Conservation (phyloP, 2,797 vertebrate species). For the Tympanoctomys barrerae region DNA sequence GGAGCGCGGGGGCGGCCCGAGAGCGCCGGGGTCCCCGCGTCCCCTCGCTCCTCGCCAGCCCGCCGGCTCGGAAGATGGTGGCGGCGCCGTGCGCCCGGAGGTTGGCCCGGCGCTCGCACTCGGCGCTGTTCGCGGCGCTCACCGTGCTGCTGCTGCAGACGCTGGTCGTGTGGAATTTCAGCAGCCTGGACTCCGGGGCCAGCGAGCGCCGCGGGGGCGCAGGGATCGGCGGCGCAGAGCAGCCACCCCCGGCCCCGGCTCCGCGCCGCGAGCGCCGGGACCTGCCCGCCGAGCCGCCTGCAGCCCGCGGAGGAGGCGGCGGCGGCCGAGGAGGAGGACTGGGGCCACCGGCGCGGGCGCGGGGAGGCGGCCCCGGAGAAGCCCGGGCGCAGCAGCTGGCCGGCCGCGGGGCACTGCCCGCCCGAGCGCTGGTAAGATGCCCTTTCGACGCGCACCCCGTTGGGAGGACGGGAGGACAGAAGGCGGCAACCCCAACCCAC, state of each 20-base stretch:
- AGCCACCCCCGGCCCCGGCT: conserved; percentile 80
- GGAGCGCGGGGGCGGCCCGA: conserved; percentile 84
- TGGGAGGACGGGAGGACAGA: background rate
- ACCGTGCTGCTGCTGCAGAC: conserved; percentile 96
- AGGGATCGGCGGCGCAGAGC: conserved; percentile 79
- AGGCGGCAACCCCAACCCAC: background rate
- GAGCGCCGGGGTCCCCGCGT: conserved; percentile 83
- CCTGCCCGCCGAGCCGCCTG: conserved; percentile 83
- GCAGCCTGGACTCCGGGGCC: conserved; percentile 94
- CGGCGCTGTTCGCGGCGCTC: conserved; percentile 94
- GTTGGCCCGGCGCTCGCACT: conserved; percentile 94
- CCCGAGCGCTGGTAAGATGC: conserved; percentile 86
- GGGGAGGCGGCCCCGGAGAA: conserved; percentile 85
- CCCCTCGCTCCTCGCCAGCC: conserved; percentile 66
- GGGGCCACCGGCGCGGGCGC: conserved; percentile 73
- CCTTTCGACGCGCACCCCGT: background rate
- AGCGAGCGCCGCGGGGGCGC: conserved; percentile 89
- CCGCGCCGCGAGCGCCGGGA: conserved; percentile 90
- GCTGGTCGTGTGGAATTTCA: conserved; percentile 97
- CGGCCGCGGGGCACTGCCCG: conserved; percentile 83
- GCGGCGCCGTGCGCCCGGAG: conserved; percentile 89
- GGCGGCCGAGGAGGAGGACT: conserved; percentile 51
- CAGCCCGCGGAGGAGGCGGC: conserved; percentile 86
- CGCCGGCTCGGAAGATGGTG: conserved; percentile 73
- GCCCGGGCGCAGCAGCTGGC: conserved; percentile 89